Percentiles rank a stretch among this genome's conserved stretches.
phyloP scores from a whole-genome alignment of 1,140 invertebrate species.

The Brachionus sp. region DNA sequence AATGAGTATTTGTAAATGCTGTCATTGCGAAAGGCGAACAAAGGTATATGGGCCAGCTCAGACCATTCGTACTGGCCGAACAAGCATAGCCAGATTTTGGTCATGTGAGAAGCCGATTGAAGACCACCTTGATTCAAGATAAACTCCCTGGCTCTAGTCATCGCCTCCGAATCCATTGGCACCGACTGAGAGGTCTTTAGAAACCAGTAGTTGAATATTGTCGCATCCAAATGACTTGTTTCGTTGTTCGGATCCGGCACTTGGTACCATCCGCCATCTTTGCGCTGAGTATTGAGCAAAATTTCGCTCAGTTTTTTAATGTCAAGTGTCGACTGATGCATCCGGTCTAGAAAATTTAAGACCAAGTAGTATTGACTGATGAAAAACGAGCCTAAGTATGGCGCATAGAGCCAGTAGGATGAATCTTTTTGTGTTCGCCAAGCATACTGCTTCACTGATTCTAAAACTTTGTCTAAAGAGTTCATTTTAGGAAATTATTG shows the following conservation, averaged over 20 bases:
- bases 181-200: not conserved
- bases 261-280: constrained; percentile 42
- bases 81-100: constrained; percentile 32
- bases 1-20: constrained; percentile 25
- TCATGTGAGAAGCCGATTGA: constrained; percentile 22
- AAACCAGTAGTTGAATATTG: constrained; percentile 45
- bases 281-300: not conserved
- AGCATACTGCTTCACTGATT: not conserved
- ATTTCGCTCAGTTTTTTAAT: not conserved
- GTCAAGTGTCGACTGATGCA: not conserved
- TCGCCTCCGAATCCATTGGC: not conserved
- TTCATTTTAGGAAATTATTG: not conserved
- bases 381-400: constrained; percentile 28
- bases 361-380: constrained; percentile 42
- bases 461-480: not conserved
- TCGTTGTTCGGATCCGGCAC: not conserved
- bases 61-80: constrained; percentile 36
- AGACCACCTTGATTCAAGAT: constrained; percentile 1
- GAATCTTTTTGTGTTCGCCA: constrained; percentile 31
- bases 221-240: constrained; percentile 33
- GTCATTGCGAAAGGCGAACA: constrained; percentile 33
- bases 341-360: not conserved
- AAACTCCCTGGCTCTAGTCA: not conserved
- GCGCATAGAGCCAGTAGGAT: constrained; percentile 20
- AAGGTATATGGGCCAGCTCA: constrained; percentile 13